Evolutionary conservation across 2,113 vertebrate species (phyloP), one percentile per base, ranked within the genome.

Genomic region (Coregonus clupeaformis): DNA sequence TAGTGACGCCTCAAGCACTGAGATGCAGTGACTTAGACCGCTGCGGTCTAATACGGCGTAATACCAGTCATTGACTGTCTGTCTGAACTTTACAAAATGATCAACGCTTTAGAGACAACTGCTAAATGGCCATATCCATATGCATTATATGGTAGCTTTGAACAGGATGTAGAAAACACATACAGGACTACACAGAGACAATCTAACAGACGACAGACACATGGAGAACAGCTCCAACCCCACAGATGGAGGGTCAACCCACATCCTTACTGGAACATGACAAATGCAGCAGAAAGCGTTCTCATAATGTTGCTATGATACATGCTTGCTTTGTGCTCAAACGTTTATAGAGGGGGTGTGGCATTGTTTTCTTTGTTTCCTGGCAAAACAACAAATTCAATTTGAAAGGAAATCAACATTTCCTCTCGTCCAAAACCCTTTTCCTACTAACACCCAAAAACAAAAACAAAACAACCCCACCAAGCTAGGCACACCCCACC

Each of bases 41-140:
- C n/a, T n/a, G n/a, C n/a, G n/a, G n/a, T n/a, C n/a, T n/a, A n/a
- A n/a, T n/a, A n/a, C n/a, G n/a, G n/a, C n/a, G n/a, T n/a, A n/a
- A n/a, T n/a, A n/a, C n/a, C n/a, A n/a, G n/a, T n/a, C 79, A 84
- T 81, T 91, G 73, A 77, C 73, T 86, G 81, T 79, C 81, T 70
- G 13, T 6, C 9, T 25, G 60, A 63, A 24, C n/a, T 11, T 25
- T 14, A 18, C 49, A 52, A 18, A 52, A 52, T 1, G 49, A 2
- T 2, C 27, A 27, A 27, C 27, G 42, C 42, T 3, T 16, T 65
- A 2, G 16, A n/a, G 24, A n/a, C 29, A 52, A 87, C 52, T 13
- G 72, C 67, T 79, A 55, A 60, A 60, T 22, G 2, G n/a, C 18
- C n/a, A 60, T 60, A 24, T 24, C 4, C n/a, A 60, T 22, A 60